Evolutionary conservation across 2,888 invertebrate genomes (phyloP).

Genomic region (Leucophenga maculata): DNA sequence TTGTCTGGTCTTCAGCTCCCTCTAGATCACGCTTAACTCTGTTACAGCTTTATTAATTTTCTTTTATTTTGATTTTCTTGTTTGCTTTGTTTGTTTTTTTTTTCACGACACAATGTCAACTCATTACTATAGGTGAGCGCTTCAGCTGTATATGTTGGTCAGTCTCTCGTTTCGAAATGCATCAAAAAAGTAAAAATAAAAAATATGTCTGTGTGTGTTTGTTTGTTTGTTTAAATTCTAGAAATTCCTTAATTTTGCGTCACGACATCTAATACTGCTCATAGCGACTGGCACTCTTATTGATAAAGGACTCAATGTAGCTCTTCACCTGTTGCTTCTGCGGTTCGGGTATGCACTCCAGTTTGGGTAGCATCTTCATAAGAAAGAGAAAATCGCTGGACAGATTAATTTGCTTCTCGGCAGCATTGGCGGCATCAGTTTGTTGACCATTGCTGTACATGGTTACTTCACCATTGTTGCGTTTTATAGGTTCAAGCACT

Average conservation of each 20-base stretch:
- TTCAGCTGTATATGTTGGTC: neutral
- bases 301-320: conserved; percentile 66
- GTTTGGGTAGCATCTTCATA: conserved; percentile 69
- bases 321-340: conserved; percentile 68
- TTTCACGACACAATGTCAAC: neutral
- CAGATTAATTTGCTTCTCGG: conserved; percentile 65
- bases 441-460: neutral
- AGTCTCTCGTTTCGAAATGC: conserved; percentile 24
- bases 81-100: too few species aligned
- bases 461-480: neutral
- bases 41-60: neutral
- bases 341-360: conserved; percentile 68
- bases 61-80: conserved; percentile 14
- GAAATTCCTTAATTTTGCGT: neutral
- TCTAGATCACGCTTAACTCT: too few species aligned
- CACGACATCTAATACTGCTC: conserved; percentile 32
- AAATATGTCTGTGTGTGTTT: too few species aligned
- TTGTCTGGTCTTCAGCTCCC: too few species aligned
- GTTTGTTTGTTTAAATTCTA: neutral
- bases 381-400: conserved; percentile 69
- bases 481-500: neutral
- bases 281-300: conserved; percentile 59
- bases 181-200: conserved; percentile 5
- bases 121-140: too few species aligned
- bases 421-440: neutral